These are phyloP conservation scores for Paradoxurus hermaphroditus DNA, from an alignment of 2,113 vertebrate species.

Conservation along the genomic window DNA sequence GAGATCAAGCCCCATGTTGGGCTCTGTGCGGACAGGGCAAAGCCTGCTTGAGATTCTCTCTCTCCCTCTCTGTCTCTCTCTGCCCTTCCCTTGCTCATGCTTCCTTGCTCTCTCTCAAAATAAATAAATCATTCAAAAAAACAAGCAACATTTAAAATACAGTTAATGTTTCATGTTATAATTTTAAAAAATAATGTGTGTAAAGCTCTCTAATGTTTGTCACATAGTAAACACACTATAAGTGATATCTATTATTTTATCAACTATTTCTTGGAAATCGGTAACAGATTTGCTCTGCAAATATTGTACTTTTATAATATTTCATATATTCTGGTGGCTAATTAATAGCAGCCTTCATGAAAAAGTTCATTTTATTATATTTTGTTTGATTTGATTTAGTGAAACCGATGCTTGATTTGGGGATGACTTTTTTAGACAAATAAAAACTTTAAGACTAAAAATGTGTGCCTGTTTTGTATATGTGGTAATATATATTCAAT, in stretches of 20 bases:
- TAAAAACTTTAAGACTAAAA: background rate
- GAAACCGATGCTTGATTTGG: background rate
- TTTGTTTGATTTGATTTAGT: background rate
- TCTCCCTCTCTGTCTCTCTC: no score
- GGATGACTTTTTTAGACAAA: background rate
- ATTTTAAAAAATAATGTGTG: background rate
- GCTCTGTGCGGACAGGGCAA: no score
- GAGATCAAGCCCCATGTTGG: no score
- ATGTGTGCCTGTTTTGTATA: background rate
- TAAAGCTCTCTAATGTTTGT: background rate
- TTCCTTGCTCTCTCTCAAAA: no score
- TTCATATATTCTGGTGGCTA: background rate
- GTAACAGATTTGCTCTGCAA: background rate
- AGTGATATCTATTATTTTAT: background rate
- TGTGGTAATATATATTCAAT: background rate
- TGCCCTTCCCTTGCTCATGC: no score
- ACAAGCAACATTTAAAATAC: background rate
- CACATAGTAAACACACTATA: background rate
- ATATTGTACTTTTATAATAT: background rate
- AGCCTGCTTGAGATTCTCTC: no score
- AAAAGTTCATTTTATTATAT: background rate
- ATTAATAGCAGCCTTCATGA: background rate
- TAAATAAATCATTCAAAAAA: no score
- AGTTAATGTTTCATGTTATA: background rate
- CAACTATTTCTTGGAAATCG: background rate